phyloP scores from a whole-genome alignment of 2,888 invertebrate genomes.

The Drosophila koepferae region DNA sequence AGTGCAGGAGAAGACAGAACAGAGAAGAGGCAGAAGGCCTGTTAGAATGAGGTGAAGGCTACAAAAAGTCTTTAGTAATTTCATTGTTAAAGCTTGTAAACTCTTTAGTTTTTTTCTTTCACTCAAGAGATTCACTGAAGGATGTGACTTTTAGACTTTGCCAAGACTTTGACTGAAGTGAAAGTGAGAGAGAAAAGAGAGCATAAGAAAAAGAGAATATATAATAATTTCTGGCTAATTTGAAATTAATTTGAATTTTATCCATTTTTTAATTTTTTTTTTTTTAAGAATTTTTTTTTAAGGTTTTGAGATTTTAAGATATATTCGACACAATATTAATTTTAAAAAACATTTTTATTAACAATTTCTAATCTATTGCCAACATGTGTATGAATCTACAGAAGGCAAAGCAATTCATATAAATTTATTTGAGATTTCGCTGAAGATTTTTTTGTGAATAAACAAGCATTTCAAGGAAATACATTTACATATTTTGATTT shows the following conservation, averaged over 20 bases:
- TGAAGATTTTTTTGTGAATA: background rate
- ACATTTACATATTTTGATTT: slow-evolving; percentile 10
- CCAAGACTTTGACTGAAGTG: background rate
- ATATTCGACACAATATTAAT: background rate
- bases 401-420: background rate
- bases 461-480: background rate
- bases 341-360: background rate
- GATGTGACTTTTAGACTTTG: background rate
- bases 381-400: background rate
- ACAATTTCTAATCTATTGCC: background rate
- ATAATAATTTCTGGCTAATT: background rate
- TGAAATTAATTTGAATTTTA: background rate
- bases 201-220: background rate
- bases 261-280: background rate
- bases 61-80: slow-evolving; percentile 9
- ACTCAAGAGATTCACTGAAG: background rate
- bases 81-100: slow-evolving; percentile 6
- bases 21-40: background rate
- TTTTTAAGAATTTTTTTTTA: background rate
- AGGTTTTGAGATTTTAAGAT: background rate
- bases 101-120: slow-evolving; percentile 1
- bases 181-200: background rate
- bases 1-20: background rate
- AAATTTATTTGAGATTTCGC: background rate
- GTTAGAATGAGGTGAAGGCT: slow-evolving; percentile 12